Percentiles rank a stretch among this genome's conserved stretches.
These are phyloP conservation scores for Myathropa florea DNA, from an alignment of 2,888 invertebrate species.

Conservation along the genomic window DNA sequence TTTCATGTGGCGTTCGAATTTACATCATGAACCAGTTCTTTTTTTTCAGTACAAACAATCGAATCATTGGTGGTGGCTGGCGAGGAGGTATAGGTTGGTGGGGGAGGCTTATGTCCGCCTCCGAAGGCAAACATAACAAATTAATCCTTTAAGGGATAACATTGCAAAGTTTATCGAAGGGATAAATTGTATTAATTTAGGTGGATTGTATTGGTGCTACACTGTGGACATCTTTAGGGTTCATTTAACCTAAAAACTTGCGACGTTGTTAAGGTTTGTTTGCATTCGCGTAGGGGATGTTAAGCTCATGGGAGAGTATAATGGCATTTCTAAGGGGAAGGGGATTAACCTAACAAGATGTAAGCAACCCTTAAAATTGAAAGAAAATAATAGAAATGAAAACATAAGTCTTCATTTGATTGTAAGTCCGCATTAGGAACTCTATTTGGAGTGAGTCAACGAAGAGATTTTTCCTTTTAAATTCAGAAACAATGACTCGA, in stretches of 20 bases:
- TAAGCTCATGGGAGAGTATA: not conserved
- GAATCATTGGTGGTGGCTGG: not conserved
- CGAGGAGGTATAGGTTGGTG: not conserved
- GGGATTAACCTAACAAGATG: slow-evolving; percentile 43
- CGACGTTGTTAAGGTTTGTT: slow-evolving; percentile 55
- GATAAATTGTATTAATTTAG: slow-evolving; percentile 64
- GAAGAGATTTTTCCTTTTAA: not conserved
- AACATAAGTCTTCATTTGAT: slow-evolving; percentile 45
- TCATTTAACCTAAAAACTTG: slow-evolving; percentile 58
- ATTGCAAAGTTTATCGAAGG: slow-evolving; percentile 58
- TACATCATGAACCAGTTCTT: slow-evolving; percentile 63
- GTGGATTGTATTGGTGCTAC: slow-evolving; percentile 36
- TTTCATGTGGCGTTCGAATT: slow-evolving; percentile 67
- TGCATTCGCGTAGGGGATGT: slow-evolving; percentile 53
- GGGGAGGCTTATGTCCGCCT: not conserved
- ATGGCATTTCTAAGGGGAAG: slow-evolving; percentile 12
- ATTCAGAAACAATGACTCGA: not conserved
- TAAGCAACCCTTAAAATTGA: slow-evolving; percentile 43
- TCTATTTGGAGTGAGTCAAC: not conserved
- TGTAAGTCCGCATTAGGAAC: slow-evolving; percentile 27
- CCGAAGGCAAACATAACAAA: slow-evolving; percentile 60
- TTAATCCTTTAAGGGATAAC: slow-evolving; percentile 68
- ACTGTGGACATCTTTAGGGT: slow-evolving; percentile 57
- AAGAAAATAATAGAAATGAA: slow-evolving; percentile 57
- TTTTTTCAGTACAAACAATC: slow-evolving; percentile 30